These are phyloP conservation scores for Manis crassicaudata DNA, from an alignment of 2,797 vertebrate species.

Conservation along the genomic window DNA sequence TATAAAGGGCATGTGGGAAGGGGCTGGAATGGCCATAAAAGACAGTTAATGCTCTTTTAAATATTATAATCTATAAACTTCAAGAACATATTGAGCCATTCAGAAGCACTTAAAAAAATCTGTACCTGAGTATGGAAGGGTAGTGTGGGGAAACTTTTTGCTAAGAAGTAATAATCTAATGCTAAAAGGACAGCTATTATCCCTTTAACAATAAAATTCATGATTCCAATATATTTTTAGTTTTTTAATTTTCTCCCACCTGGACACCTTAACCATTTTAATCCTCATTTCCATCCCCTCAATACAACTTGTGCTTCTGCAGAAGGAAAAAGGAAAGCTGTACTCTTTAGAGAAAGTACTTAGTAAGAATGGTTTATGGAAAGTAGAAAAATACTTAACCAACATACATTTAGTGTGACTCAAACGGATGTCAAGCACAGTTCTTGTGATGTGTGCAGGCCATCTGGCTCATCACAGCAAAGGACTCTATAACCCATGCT, in stretches of 20 bases:
- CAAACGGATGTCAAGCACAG: background rate
- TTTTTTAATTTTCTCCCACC: slow-evolving; percentile 1
- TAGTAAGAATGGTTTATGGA: slow-evolving; percentile 19
- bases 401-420: slow-evolving; percentile 16
- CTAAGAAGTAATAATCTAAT: background rate
- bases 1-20: background rate
- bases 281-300: background rate
- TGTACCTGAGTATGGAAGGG: background rate
- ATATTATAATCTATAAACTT: background rate
- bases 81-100: background rate
- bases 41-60: background rate
- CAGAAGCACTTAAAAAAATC: background rate
- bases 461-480: background rate
- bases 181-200: background rate
- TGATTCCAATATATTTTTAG: background rate
- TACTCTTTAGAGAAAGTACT: slow-evolving; percentile 39
- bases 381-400: slow-evolving; percentile 43
- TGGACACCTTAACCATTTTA: background rate
- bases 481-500: background rate
- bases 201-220: background rate
- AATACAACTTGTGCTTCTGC: background rate
- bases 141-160: background rate
- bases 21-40: background rate
- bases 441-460: background rate
- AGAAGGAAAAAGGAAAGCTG: background rate